Base-by-base conservation (phyloP, 2,113 vertebrate species). In the Anser cygnoides region DNA sequence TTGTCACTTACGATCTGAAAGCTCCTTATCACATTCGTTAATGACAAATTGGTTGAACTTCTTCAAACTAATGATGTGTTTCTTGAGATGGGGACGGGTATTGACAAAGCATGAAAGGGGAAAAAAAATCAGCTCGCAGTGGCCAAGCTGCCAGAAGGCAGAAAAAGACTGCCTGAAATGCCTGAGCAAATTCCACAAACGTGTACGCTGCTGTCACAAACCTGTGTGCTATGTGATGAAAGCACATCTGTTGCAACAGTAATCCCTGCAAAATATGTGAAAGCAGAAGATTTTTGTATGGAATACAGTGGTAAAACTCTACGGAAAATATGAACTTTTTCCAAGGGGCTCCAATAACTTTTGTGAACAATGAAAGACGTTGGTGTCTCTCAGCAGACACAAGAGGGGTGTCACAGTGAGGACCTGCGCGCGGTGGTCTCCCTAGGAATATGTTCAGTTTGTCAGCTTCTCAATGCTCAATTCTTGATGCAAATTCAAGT, bases 51-150 rank as follows among this genome's bases (percentile, higher is more conserved):
- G 83, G 79, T 65, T 85, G 85, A 94, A 90, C 58, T 57, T 44
- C 61, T 61, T 79, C 82, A 75, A 91, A 87, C 44, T 93, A 93
- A 90, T 43, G 54, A 91, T 41, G 54, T 44, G 29, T 62, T 91
- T 52, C 78, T 57, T 79, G 82, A 65, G 31, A 68, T 25, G 37
- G 84, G 82, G 43, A 80, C 78, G 20, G 25, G 3, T n/a, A 61
- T 75, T 0, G 0, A 85, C 61, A 61, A 57, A 90, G 41, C 13
- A 0, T 62, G 62, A 89, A 14, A 2, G 4, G 12, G 31, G 35
- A 35, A 61, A 58, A 57, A 65, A 65, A 46, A 7, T 29, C 52
- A 52, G 4, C 66, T 68, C 26, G 4, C 22, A 33, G 62, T 62
- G 75, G 59, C n/a, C 0, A 0, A 88, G 76, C 20, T 74, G 41